phyloP scores from a whole-genome alignment of 2,797 vertebrate genomes.

The Adrianichthys oophorus region DNA sequence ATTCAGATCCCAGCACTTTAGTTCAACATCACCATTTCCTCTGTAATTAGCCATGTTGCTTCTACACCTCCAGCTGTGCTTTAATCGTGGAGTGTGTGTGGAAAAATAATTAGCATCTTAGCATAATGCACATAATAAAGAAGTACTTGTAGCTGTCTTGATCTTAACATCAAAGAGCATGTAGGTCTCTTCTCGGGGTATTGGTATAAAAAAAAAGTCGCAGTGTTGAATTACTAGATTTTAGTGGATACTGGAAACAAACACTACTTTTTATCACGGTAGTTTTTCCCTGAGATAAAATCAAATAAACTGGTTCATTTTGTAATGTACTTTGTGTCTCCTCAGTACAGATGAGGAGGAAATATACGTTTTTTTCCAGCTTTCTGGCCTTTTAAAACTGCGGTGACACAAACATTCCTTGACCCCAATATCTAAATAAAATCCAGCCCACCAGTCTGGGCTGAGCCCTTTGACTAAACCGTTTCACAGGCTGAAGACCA shows the following conservation, averaged over 20 bases:
- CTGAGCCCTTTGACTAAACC: constrained; percentile 57
- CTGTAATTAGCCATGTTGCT: constrained; percentile 67
- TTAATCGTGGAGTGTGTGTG: constrained; percentile 72
- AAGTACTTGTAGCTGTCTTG: constrained; percentile 64
- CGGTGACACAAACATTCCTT: constrained; percentile 44
- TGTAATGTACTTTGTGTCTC: constrained; percentile 24
- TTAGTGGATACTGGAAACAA: constrained; percentile 58
- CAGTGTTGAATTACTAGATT: constrained; percentile 68
- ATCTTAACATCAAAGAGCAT: constrained; percentile 73
- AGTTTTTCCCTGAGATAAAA: not conserved
- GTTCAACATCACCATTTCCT: constrained; percentile 50
- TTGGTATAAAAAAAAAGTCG: constrained; percentile 68
- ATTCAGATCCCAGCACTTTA: constrained; percentile 37
- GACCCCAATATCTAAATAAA: constrained; percentile 64
- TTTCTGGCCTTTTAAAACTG: constrained; percentile 12
- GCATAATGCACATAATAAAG: constrained; percentile 70
- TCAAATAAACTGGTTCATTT: not conserved
- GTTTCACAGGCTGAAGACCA: constrained; percentile 51
- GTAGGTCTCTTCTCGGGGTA: constrained; percentile 61
- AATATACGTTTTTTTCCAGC: constrained; percentile 20
- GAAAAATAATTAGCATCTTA: constrained; percentile 76
- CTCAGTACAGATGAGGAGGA: constrained; percentile 27
- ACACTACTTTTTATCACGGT: constrained; percentile 54
- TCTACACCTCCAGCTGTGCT: constrained; percentile 70
- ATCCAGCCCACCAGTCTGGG: constrained; percentile 50